These are phyloP conservation scores for Lasaia peninsularis DNA, from an alignment of 1,140 invertebrate genomes.

Conservation along the genomic window DNA sequence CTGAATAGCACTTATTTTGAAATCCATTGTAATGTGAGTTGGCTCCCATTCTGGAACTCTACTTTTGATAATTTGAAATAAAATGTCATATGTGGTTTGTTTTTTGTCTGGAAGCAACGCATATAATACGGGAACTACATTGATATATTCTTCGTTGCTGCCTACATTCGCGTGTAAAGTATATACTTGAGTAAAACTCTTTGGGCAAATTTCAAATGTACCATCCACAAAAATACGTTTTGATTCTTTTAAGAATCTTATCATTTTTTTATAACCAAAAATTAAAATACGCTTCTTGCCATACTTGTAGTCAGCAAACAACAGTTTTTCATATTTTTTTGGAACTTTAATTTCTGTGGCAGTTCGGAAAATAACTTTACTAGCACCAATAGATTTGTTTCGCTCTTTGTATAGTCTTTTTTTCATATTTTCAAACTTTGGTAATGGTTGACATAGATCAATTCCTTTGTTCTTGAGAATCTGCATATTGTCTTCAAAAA, in stretches of 20 bases:
- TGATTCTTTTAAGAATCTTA: not conserved
- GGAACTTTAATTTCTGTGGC: not conserved
- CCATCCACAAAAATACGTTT: no score
- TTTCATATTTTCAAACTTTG: not conserved
- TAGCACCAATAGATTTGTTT: not conserved
- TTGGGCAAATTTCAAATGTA: no score
- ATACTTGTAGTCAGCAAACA: constrained; percentile 5
- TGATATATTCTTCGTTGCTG: no score
- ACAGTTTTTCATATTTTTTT: not conserved
- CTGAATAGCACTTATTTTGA: not conserved
- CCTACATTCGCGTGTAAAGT: no score
- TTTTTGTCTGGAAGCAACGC: no score
- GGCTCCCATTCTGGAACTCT: no score
- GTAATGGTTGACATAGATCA: not conserved
- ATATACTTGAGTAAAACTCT: no score
- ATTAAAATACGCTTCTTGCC: not conserved
- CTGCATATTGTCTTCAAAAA: not conserved
- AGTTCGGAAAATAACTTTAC: not conserved
- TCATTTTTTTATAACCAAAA: not conserved
- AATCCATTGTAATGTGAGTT: no score
- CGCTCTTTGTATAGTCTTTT: no score
- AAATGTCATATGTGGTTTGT: no score
- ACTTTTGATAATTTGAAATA: no score
- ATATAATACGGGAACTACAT: no score
- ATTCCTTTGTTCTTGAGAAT: not conserved